These are phyloP conservation scores for Brachionus paranguensis DNA, from an alignment of 1,140 invertebrate genomes.

Conservation along the genomic window DNA sequence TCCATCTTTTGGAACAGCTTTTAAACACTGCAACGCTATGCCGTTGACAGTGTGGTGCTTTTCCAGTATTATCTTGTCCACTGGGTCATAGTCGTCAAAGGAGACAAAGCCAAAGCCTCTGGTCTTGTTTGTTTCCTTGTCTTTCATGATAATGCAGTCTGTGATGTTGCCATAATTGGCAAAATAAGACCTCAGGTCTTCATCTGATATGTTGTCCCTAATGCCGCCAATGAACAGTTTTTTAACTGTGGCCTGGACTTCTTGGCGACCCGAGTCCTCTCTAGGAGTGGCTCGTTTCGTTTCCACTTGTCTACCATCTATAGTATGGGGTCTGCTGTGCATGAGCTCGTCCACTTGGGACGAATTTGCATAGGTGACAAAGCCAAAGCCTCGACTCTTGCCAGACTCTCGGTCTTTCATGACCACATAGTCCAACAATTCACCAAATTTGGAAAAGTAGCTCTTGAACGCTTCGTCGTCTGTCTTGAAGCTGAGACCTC, in stretches of 20 bases:
- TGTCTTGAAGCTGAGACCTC: conserved; percentile 15
- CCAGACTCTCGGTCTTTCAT: conserved; percentile 14
- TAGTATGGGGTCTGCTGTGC: conserved; percentile 71
- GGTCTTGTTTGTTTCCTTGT: conserved; percentile 75
- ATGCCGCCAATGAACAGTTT: conserved; percentile 89
- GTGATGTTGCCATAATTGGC: conserved; percentile 64
- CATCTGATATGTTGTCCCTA: conserved; percentile 54
- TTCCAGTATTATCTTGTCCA: conserved; percentile 47
- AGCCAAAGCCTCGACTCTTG: conserved; percentile 69
- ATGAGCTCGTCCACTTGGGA: conserved; percentile 92
- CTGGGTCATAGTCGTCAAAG: conserved; percentile 67
- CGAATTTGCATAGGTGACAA: conserved; percentile 83
- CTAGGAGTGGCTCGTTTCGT: conserved; percentile 90
- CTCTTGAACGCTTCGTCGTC: not conserved
- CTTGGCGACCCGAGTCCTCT: conserved; percentile 72
- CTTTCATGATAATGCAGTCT: conserved; percentile 66
- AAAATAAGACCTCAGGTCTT: conserved; percentile 73
- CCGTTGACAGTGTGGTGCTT: conserved; percentile 55
- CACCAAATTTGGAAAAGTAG: conserved; percentile 38
- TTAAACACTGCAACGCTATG: conserved; percentile 58
- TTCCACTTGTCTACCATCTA: conserved; percentile 81
- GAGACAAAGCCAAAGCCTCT: conserved; percentile 88
- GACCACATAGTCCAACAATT: conserved; percentile 29
- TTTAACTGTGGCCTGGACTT: conserved; percentile 85
- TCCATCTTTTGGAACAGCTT: conserved; percentile 56